Evolutionary conservation across 2,888 invertebrate species (phyloP).

Genomic region (Drosophila incognita): DNA sequence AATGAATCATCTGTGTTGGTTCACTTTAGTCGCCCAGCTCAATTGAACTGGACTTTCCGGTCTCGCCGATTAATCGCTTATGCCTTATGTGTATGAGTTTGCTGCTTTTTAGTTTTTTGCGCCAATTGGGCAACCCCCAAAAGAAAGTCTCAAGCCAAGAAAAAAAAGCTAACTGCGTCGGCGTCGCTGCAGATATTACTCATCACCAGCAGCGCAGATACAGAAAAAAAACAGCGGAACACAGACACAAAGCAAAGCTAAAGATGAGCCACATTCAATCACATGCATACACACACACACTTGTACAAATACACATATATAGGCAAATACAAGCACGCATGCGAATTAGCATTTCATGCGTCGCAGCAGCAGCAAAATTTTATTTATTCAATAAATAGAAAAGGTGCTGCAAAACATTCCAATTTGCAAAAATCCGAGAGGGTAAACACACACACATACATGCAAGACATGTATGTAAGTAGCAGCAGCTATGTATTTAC

Average conservation of each 20-base stretch:
- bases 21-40: slow-evolving; percentile 38
- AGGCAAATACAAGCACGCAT: slow-evolving; percentile 35
- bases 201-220: slow-evolving; percentile 28
- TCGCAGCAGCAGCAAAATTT: slow-evolving; percentile 23
- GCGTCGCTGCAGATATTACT: slow-evolving; percentile 41
- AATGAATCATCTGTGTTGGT: slow-evolving; percentile 14
- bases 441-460: background rate
- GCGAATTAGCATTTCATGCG: slow-evolving; percentile 34
- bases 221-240: slow-evolving; percentile 2
- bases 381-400: slow-evolving; percentile 50
- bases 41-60: slow-evolving; percentile 68
- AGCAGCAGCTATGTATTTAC: slow-evolving; percentile 2
- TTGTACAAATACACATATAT: background rate
- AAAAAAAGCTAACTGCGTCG: slow-evolving; percentile 14
- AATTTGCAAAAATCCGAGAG: slow-evolving; percentile 33
- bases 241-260: slow-evolving; percentile 41
- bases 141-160: slow-evolving; percentile 51
- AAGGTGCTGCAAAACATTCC: slow-evolving; percentile 13
- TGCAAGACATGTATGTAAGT: slow-evolving; percentile 1
- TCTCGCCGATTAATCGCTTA: slow-evolving; percentile 31
- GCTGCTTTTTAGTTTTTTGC: slow-evolving; percentile 14
- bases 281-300: background rate
- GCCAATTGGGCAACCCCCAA: slow-evolving; percentile 54
- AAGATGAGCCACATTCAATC: slow-evolving; percentile 36
- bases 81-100: slow-evolving; percentile 14